Base-by-base conservation (phyloP, 2,888 invertebrate genomes). In the Dendrolimus houi region DNA sequence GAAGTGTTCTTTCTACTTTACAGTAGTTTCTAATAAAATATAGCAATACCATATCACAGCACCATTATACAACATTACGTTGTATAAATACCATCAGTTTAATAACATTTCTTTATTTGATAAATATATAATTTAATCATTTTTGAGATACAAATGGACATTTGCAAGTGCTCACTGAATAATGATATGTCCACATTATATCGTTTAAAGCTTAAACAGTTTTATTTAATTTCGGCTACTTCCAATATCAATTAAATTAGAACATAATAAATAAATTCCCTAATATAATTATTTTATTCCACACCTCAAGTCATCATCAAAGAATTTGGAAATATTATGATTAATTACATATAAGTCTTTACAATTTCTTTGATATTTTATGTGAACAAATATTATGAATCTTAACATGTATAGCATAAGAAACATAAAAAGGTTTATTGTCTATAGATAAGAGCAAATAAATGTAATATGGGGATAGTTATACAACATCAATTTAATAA, bases 1-100 rank as follows among this genome's bases (percentile, higher is more conserved):
- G 63, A 68, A 65, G 59, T 64, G 65, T 68, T 70, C 66, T 62
- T 64, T 68, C 67, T 74, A 72, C 70, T 69, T 70, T 67, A 69
- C 62, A 69, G 67, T 72, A 72, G 68, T 69, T 58, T 71, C 71
- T 47, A 47, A 75, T 71, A 76, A 68, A 75, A 72, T 80, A 75
- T 72, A 79, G 78, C 72, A 81, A 78, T 79, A 81, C 74, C 78
- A 80, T 83, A 85, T 83, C 82, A 85, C 81, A 85, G 85, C 77
- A 77, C 79, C 77, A 74, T 71, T 71, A 75, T 74, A 79, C 78
- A 80, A 74, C 76, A 72, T 64, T 66, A 70, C 70, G 75, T 76
- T 81, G 76, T 68, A 69, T 12, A 41, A 14, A 52, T 72, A 73
- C 69, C 69, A 74, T 70, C 68, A 72, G 64, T 72, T 74, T 75